phyloP scores from a whole-genome alignment of 2,113 vertebrate species.

The Oncorhynchus tshawytscha region DNA sequence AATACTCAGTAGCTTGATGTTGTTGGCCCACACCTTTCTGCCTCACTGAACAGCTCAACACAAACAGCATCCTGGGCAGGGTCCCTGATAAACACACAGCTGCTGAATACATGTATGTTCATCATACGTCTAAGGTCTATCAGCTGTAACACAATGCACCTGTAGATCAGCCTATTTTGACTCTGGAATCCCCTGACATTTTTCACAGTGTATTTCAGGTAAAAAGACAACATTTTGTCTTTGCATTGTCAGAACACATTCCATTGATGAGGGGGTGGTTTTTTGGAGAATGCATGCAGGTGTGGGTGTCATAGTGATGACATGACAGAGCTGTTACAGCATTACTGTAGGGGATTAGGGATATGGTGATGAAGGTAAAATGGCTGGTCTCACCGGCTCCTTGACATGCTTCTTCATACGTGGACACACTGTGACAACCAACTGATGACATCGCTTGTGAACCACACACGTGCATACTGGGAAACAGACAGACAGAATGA shows the following conservation, averaged over 20 bases:
- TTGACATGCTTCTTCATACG: constrained; percentile 87
- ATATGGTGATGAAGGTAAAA: background rate
- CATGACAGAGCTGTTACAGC: background rate
- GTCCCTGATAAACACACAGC: too few relatives aligned
- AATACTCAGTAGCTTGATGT: background rate
- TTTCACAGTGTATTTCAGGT: too few relatives aligned
- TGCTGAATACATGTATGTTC: too few relatives aligned
- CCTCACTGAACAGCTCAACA: constrained; percentile 30
- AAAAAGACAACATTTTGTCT: too few relatives aligned
- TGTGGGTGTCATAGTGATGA: background rate
- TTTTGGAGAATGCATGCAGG: background rate
- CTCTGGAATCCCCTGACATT: too few relatives aligned
- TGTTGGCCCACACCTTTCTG: constrained; percentile 14
- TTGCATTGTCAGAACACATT: too few relatives aligned
- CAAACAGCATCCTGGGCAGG: constrained; percentile 42
- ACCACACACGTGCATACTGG: constrained; percentile 97
- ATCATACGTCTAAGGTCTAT: too few relatives aligned
- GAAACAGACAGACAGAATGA: background rate
- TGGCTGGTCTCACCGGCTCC: constrained; percentile 68
- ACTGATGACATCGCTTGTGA: constrained; percentile 95
- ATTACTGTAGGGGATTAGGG: too few relatives aligned
- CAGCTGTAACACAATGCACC: too few relatives aligned
- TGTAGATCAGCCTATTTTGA: too few relatives aligned
- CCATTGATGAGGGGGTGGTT: background rate
- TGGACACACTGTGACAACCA: constrained; percentile 92